Evolutionary conservation across 2,113 vertebrate genomes (phyloP).

Genomic region (Trogon melanurus): DNA sequence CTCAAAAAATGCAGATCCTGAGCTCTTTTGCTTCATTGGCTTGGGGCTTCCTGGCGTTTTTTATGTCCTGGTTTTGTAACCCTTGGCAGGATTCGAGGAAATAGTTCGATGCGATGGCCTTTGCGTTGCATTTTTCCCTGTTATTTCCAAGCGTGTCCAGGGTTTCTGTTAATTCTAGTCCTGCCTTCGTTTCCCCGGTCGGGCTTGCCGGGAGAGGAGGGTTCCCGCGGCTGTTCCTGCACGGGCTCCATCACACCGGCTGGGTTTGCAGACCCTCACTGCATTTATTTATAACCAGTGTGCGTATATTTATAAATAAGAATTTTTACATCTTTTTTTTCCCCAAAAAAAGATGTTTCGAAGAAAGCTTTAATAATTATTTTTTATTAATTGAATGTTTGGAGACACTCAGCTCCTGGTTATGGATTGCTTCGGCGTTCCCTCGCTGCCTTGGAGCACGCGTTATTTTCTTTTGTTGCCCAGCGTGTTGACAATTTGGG

Average conservation of each 20-base stretch:
- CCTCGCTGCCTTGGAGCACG: background rate
- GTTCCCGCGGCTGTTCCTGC: background rate
- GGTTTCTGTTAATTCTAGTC: background rate
- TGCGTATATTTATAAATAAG: background rate
- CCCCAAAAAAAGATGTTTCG: background rate
- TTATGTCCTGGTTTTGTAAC: background rate
- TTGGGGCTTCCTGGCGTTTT: background rate
- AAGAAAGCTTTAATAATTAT: background rate
- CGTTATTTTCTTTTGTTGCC: background rate
- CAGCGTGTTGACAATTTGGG: rapidly evolving
- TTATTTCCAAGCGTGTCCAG: background rate
- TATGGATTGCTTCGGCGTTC: rapidly evolving
- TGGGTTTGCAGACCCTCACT: background rate
- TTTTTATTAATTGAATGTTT: background rate
- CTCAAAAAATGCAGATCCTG: too few species aligned
- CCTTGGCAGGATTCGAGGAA: background rate
- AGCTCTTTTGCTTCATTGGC: too few species aligned
- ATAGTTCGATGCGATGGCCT: rapidly evolving
- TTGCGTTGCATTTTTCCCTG: background rate
- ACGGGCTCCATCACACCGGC: background rate
- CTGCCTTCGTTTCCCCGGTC: background rate
- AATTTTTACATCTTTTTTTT: background rate
- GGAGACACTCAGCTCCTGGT: background rate
- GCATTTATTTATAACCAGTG: slow-evolving; percentile 19
- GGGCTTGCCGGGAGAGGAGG: background rate